Evolutionary conservation across 2,113 vertebrate species (phyloP).

Genomic region (Mesocricetus auratus): DNA sequence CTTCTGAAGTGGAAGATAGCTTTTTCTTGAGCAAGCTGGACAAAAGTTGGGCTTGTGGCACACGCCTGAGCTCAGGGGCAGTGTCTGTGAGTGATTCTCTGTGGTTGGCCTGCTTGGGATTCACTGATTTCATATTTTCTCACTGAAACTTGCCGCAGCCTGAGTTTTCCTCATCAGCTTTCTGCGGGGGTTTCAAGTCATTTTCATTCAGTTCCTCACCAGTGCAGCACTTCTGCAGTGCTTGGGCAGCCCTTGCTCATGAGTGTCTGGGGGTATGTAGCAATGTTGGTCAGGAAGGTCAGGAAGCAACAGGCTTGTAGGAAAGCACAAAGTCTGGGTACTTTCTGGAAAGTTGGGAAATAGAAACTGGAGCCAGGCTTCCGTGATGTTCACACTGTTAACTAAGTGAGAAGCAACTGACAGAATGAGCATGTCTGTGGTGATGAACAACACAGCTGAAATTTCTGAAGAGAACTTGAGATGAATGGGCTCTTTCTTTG

Average conservation of each 20-base stretch:
- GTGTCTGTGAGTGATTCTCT: not conserved
- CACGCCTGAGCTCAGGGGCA: not conserved
- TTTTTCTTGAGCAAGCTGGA: not conserved
- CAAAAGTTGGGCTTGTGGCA: not conserved
- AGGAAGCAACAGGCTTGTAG: not conserved
- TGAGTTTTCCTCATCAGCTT: conserved; percentile 53
- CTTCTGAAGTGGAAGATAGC: not conserved
- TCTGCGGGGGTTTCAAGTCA: conserved; percentile 60
- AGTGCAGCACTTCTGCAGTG: conserved; percentile 33
- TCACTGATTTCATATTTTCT: conserved; percentile 77
- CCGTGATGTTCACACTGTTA: not conserved
- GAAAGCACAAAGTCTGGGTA: not conserved
- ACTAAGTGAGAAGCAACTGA: conserved; percentile 5
- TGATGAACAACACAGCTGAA: conserved; percentile 12
- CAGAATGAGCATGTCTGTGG: not conserved
- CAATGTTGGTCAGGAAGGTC: conserved; percentile 22
- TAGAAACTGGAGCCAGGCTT: not conserved
- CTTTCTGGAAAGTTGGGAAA: conserved; percentile 42
- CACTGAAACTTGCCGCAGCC: conserved; percentile 50
- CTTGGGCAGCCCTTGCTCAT: conserved; percentile 37
- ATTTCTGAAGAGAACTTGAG: not conserved
- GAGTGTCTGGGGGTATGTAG: conserved; percentile 7
- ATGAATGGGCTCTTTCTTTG: not conserved
- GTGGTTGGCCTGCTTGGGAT: conserved; percentile 25
- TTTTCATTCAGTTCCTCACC: conserved; percentile 65